phyloP scores from a whole-genome alignment of 2,888 invertebrate genomes.

The Drosophila niveifrons region DNA sequence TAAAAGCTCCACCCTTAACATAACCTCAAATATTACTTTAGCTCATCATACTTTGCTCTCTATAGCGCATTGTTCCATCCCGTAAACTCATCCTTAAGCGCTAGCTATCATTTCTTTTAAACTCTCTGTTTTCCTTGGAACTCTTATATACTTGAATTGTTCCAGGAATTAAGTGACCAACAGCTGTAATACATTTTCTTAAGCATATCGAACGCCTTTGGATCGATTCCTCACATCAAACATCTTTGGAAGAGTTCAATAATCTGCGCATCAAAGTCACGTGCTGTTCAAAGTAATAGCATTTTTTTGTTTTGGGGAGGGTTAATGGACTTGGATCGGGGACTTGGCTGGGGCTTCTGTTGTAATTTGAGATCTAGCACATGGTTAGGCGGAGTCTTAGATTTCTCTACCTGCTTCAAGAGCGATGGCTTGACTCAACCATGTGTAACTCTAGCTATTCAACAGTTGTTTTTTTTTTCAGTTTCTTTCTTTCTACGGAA shows the following conservation, averaged over 20 bases:
- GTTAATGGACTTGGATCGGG: constrained; percentile 47
- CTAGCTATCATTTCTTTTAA: constrained; percentile 11
- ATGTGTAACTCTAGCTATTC: constrained; percentile 37
- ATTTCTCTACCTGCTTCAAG: constrained; percentile 15
- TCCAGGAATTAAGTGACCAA: constrained; percentile 39
- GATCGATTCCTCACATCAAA: constrained; percentile 29
- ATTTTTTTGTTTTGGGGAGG: constrained; percentile 29
- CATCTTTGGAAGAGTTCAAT: constrained; percentile 46
- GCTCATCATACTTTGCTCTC: too few relatives aligned
- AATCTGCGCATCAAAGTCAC: constrained; percentile 60
- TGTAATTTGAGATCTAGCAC: constrained; percentile 56
- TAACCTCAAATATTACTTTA: neutral
- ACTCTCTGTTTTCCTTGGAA: constrained; percentile 29
- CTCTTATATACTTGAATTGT: constrained; percentile 36
- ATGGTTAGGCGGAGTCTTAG: constrained; percentile 37
- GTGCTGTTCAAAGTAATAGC: constrained; percentile 37
- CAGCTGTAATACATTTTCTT: constrained; percentile 33
- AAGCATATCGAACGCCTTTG: constrained; percentile 25
- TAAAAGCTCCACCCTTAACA: neutral
- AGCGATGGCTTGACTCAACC: constrained; percentile 13
- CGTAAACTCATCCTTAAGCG: neutral
- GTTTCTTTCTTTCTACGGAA: neutral
- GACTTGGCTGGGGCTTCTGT: constrained; percentile 31
- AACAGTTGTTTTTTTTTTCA: constrained; percentile 8
- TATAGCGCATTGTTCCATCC: neutral